Evolutionary conservation across 2,113 vertebrate species (phyloP), one percentile per base, ranked within the genome.

Genomic region (Orthonyx spaldingii): DNA sequence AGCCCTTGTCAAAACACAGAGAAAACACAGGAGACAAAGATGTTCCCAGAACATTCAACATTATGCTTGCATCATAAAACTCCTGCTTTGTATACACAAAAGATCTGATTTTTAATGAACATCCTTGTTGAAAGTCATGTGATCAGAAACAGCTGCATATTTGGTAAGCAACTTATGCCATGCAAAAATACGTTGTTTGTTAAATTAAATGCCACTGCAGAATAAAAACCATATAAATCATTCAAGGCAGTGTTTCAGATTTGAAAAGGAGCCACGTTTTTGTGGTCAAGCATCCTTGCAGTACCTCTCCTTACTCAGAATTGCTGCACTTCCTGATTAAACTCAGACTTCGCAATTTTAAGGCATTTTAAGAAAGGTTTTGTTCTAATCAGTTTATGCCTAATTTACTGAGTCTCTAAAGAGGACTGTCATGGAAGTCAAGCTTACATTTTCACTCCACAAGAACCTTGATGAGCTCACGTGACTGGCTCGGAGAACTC

Each of bases 131-230:
- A 79, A 87, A 87, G 46, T 47, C 46, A 53, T 18, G 46, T 59
- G 60, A 84, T 33, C 49, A 93, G 70, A 76, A 89, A 69, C 78
- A 95, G 85, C 71, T 88, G 88, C 50, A 61, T 71, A 49, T 69
- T 68, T 92, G 84, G n/a, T 28, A 84, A 84, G 78, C 13, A 70
- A 60, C 14, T 55, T 64, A 68, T 10, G n/a, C 41, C 56, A 60
- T 28, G 42, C 52, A 87, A 76, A 94, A 94, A 63, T 23, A 56
- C 0, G 0, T 16, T 49, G 5, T 42, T 89, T 71, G 23, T 66
- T 82, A 52, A 84, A 82, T 56, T 28, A 72, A 86, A 75, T 50
- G 39, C 14, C 33, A 32, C 16, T 30, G n/a, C 13, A 77, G 77
- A 90, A 72, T 49, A 82, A 90, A 84, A 71, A 10, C 0, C 10